Conservation (phyloP, 1,140 invertebrate species). For the Chelonus insularis region DNA sequence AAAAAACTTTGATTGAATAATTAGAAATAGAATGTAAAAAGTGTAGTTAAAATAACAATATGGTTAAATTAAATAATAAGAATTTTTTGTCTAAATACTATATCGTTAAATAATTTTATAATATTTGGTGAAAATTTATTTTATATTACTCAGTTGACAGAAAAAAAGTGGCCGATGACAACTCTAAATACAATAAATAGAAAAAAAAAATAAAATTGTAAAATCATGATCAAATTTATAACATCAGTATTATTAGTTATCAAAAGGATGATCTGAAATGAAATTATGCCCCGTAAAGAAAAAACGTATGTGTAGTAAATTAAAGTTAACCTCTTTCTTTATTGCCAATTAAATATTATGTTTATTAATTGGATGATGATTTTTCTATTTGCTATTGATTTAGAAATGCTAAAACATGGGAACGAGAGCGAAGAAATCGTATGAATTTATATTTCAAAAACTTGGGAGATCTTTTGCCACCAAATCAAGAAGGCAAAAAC, state of each 20-base stretch:
- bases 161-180: too few species aligned
- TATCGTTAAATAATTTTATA: too few species aligned
- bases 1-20: too few species aligned
- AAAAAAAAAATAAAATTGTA: not conserved
- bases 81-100: too few species aligned
- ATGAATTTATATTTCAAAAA: slow-evolving; percentile 60
- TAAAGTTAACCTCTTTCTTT: slow-evolving; percentile 18
- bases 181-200: too few species aligned
- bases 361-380: not conserved
- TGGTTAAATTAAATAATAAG: too few species aligned
- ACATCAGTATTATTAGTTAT: not conserved
- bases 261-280: slow-evolving; percentile 30
- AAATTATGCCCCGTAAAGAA: slow-evolving; percentile 59
- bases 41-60: too few species aligned
- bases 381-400: not conserved
- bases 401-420: slow-evolving; percentile 62
- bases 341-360: not conserved
- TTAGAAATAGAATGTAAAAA: too few species aligned
- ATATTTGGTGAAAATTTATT: too few species aligned
- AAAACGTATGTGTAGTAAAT: slow-evolving; percentile 52
- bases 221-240: slow-evolving; percentile 1
- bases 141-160: too few species aligned
- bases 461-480: slow-evolving; percentile 57
- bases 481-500: slow-evolving; percentile 57
- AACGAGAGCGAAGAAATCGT: slow-evolving; percentile 60